Base-by-base conservation (phyloP, 2,888 invertebrate genomes). In the Ptychoptera contaminata region DNA sequence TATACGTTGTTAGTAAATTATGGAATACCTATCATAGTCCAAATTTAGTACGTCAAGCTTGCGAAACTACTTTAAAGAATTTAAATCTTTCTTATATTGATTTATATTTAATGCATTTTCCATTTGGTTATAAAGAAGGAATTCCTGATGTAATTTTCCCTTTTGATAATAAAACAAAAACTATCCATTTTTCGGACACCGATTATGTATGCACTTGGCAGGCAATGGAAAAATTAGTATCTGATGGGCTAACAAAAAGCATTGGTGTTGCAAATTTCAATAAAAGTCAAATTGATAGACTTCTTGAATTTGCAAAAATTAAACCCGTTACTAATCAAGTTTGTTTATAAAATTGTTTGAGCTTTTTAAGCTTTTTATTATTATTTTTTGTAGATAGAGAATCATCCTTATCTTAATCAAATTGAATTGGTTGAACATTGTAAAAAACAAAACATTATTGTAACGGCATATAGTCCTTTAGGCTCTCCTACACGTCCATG, bases 31-130 rank as follows among this genome's bases (percentile, higher is more conserved):
- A 63, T 48, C 88, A 90, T 56, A 70, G 72, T 29, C 69, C 73
- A 0, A 74, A 79, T 16, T 61, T 79, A 40, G 88, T 86, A 14
- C 71, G 74, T 46, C 61, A 66, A 3, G 77, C 77, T 1, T 70
- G 82, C 50, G 71, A 72, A 40, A 65, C 69, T 39, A 77, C 82
- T 1, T 60, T 88, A 8, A 57, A 65, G 0, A 68, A 74, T 45
- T 68, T 88, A 48, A 76, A 76, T 0, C 58, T 87, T 7, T 72
- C 76, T 0, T 87, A 87, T 57, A 66, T 90, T 43, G 88, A 90
- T 56, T 67, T 87, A 0, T 87, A 79, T 55, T 64, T 88, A 10
- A 79, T 90, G 49, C 88, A 90, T 56, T 86, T 82, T 71, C 90
- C 88, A 0, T 73, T 83, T 58, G 82, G 77, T 0, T 82, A 77